Evolutionary conservation across 2,113 vertebrate genomes (phyloP).

Genomic region (Scophthalmus maximus): DNA sequence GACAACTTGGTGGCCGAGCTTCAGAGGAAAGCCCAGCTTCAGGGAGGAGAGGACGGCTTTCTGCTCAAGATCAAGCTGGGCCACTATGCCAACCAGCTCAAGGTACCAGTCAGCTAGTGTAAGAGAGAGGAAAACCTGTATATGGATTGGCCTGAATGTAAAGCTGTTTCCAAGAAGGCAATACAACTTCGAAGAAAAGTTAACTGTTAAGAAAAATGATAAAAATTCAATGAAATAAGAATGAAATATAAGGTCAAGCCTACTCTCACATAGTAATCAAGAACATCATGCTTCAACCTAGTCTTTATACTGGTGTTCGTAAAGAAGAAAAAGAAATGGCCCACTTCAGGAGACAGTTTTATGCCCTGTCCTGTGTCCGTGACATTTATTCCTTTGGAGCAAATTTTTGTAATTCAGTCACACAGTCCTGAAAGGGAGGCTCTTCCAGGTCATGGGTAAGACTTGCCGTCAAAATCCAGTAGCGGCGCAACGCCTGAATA

Average conservation of each 20-base stretch:
- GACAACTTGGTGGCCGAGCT: constrained; percentile 94
- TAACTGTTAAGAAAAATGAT: no score
- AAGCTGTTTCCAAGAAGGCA: no score
- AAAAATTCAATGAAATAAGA: no score
- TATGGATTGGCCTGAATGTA: no score
- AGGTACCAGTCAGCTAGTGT: constrained; percentile 74
- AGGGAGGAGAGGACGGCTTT: constrained; percentile 95
- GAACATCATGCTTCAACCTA: neutral
- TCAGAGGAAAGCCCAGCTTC: constrained; percentile 94
- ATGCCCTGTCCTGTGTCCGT: no score
- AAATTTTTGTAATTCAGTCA: neutral
- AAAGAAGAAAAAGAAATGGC: no score
- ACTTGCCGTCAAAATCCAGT: neutral
- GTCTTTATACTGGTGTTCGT: no score
- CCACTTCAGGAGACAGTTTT: no score
- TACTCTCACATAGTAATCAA: no score
- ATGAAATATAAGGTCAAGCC: no score
- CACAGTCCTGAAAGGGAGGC: neutral
- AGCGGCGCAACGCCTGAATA: no score
- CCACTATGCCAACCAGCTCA: constrained; percentile 92
- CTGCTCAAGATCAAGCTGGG: constrained; percentile 96
- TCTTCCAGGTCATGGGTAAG: neutral
- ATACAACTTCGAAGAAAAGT: no score
- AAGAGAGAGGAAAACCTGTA: neutral
- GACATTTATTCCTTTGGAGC: neutral